Evolutionary conservation across 64 coral and sea anemone species (phyloP).

Genomic region (Pocillopora verrucosa): DNA sequence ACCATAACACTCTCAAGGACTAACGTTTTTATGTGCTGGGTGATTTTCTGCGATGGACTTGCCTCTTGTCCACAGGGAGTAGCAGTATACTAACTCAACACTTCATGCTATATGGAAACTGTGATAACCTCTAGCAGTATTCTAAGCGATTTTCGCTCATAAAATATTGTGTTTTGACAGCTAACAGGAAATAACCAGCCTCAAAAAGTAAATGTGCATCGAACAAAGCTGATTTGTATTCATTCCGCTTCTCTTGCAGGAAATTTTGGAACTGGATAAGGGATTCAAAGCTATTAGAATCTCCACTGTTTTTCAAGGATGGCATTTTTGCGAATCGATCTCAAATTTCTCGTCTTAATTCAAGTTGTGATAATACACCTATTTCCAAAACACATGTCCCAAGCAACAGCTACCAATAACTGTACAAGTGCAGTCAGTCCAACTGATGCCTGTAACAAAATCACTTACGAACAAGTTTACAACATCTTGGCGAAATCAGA

Average conservation of each 20-base stretch:
- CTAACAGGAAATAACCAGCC: no score
- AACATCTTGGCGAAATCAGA: conserved; percentile 21
- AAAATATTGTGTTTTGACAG: no score
- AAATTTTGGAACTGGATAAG: not conserved
- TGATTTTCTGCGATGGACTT: no score
- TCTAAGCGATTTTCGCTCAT: no score
- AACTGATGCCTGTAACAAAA: not conserved
- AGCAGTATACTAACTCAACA: no score
- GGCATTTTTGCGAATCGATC: not conserved
- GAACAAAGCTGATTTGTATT: not conserved
- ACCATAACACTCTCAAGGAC: no score
- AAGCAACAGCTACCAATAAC: not conserved
- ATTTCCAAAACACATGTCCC: not conserved
- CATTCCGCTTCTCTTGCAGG: not conserved
- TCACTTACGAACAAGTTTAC: conserved; percentile 17
- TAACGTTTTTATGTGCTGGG: no score
- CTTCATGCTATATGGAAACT: no score
- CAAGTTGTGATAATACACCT: not conserved
- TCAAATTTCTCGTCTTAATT: not conserved
- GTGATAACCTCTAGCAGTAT: no score
- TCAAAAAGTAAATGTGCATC: not conserved
- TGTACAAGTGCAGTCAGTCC: not conserved
- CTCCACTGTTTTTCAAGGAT: not conserved
- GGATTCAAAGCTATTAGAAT: not conserved
- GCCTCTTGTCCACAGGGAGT: no score